Evolutionary conservation across 2,888 invertebrate species (phyloP), one percentile per base, ranked within the genome.

Genomic region (Liodrosophila aerea): DNA sequence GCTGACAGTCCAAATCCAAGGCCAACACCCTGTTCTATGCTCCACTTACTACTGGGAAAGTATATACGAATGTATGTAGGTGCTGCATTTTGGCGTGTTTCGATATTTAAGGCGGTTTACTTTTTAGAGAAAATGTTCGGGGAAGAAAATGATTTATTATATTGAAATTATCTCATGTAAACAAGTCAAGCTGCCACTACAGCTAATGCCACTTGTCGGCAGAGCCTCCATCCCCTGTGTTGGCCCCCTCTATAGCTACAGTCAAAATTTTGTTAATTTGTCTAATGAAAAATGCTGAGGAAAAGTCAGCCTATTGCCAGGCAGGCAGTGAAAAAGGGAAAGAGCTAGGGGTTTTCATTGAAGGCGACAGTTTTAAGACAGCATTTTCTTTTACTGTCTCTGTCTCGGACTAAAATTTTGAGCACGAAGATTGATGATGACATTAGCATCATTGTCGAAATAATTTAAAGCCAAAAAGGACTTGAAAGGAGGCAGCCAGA

Each of bases 371-470:
- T 73, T 76, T 76, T 71, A 63, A 22, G 64, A 70, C 59, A 61
- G 63, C 57, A 56, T 50, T 36, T 29, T 44, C 12, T 2, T 15
- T 22, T 18, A 9, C 22, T 12, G 43, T 11, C 39, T 39, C 44
- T 69, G 54, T 57, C 69, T 65, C 63, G 57, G 60, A 61, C 33
- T 33, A 2, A 33, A 59, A 75, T 64, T 66, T 84, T 80, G 64
- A 50, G 66, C 78, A 76, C 67, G 77, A 88, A 88, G 87, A 88
- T 88, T 88, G 87, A 88, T 88, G 87, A 88, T 88, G 87, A 88
- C 88, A 88, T 88, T 88, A 88, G 87, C 88, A 88, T 87, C 88
- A 86, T 87, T 88, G 87, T 85, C 83, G 65, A 74, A 71, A 57
- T 22, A 59, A 73, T 85, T 80, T 73, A 65, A 72, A 64, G 64